Conservation (phyloP, 2,888 invertebrate genomes). For the Blastobasis lacticolella region DNA sequence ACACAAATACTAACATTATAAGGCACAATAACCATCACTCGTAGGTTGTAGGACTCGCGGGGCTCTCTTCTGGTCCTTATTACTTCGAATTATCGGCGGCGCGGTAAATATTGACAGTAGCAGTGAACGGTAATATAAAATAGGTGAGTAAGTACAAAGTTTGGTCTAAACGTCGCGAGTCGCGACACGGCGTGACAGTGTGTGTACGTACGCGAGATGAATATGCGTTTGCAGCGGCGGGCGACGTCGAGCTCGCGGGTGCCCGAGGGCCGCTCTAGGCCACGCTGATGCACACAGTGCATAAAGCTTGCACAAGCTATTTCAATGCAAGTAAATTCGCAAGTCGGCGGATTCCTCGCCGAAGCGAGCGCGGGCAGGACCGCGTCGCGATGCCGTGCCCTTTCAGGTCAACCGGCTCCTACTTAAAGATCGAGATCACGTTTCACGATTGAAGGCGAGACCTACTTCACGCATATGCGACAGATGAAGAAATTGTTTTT, state of each 20-base stretch:
- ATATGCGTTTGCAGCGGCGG: slow-evolving; percentile 25
- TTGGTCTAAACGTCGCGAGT: slow-evolving; percentile 22
- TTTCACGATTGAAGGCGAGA: slow-evolving; percentile 1
- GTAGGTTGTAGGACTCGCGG: background rate
- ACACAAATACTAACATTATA: slow-evolving; percentile 3
- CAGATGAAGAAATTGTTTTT: too few relatives aligned
- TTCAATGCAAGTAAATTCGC: slow-evolving; percentile 65
- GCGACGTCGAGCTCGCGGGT: slow-evolving; percentile 41
- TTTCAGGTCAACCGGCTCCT: slow-evolving; percentile 32
- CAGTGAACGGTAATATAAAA: too few relatives aligned
- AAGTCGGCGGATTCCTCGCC: slow-evolving; percentile 50
- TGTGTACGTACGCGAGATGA: slow-evolving; percentile 43
- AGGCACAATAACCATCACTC: slow-evolving; percentile 6
- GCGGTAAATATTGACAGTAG: slow-evolving; percentile 41
- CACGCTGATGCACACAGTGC: slow-evolving; percentile 21
- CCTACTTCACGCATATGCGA: too few relatives aligned
- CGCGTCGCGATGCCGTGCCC: slow-evolving; percentile 20
- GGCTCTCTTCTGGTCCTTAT: slow-evolving; percentile 9
- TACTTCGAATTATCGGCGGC: slow-evolving; percentile 19
- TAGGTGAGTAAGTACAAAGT: slow-evolving; percentile 11
- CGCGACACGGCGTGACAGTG: slow-evolving; percentile 25
- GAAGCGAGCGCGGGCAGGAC: slow-evolving; percentile 27
- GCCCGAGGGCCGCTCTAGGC: slow-evolving; percentile 14
- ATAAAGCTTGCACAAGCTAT: slow-evolving; percentile 55
- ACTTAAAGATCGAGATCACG: slow-evolving; percentile 6